Percentiles rank a stretch among this genome's conserved stretches.
Evolutionary conservation across 2,888 invertebrate species (phyloP).

Genomic region (Xanthorhoe spadicearia): DNA sequence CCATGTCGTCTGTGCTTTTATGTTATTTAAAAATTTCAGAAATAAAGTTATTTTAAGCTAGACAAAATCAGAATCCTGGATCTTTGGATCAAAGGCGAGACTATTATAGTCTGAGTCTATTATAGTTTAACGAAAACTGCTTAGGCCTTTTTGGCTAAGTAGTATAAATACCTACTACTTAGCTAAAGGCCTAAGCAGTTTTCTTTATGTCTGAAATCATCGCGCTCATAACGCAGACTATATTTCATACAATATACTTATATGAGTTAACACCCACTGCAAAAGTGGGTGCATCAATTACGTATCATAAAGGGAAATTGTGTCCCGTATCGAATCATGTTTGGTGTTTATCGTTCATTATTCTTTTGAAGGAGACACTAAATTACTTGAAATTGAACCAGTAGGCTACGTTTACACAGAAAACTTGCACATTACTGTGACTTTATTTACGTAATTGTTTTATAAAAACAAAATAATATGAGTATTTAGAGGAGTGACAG

Average conservation of each 20-base stretch:
- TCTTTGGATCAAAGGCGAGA: too few species aligned
- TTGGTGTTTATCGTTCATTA: slow-evolving; percentile 48
- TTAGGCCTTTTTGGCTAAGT: too few species aligned
- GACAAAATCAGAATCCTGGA: too few species aligned
- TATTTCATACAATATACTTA: not conserved
- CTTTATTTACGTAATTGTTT: not conserved
- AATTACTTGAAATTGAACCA: slow-evolving; percentile 45
- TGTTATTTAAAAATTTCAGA: too few species aligned
- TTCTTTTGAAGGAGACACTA: slow-evolving; percentile 46
- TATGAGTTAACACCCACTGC: slow-evolving; percentile 32
- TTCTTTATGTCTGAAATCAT: not conserved
- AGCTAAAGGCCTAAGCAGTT: too few species aligned
- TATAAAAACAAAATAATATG: too few species aligned
- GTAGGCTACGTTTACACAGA: slow-evolving; percentile 16
- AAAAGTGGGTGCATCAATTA: slow-evolving; percentile 45
- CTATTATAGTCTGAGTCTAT: too few species aligned
- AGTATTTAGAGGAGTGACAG: too few species aligned
- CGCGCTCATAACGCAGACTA: not conserved
- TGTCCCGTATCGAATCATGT: slow-evolving; percentile 47
- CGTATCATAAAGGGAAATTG: slow-evolving; percentile 48
- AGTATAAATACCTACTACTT: too few species aligned
- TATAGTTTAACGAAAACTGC: too few species aligned
- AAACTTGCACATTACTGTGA: not conserved
- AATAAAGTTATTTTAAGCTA: too few species aligned
- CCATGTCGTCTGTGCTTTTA: too few species aligned